Conservation (phyloP, 2,113 vertebrate genomes). For the Tetraodon nigroviridis region DNA sequence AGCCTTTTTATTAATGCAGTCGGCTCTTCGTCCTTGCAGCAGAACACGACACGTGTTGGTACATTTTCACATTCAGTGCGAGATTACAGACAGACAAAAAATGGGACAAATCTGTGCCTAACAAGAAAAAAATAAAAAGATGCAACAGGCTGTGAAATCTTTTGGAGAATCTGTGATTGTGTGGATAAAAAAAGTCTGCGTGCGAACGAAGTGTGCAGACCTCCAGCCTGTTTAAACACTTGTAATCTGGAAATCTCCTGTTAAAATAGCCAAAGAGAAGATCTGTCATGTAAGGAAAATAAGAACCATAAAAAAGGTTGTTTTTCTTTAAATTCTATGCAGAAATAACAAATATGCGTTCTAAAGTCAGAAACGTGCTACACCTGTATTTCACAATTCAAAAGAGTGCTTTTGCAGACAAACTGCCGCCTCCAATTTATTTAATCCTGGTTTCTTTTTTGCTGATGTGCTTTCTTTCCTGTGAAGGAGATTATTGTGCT, state of each 20-base stretch:
- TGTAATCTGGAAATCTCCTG: conserved; percentile 14
- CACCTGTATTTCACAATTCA: conserved; percentile 21
- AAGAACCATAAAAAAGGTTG: conserved; percentile 5
- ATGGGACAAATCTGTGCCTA: conserved; percentile 1
- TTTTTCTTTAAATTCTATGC: conserved; percentile 11
- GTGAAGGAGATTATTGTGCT: conserved; percentile 57
- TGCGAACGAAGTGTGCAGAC: conserved; percentile 3
- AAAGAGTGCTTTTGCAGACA: conserved; percentile 12
- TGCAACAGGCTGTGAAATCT: background rate
- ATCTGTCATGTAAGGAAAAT: conserved; percentile 20
- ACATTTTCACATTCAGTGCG: conserved; percentile 6
- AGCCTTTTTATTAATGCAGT: background rate
- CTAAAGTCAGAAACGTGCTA: conserved; percentile 12
- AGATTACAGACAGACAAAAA: background rate
- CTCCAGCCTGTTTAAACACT: conserved; percentile 22
- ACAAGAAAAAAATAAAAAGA: background rate
- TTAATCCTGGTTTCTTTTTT: conserved; percentile 11
- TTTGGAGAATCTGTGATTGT: background rate
- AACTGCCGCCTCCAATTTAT: background rate
- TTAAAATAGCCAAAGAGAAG: conserved; percentile 32
- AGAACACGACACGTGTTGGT: background rate
- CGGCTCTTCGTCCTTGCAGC: background rate
- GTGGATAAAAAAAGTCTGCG: conserved; percentile 1
- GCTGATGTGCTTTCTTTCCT: conserved; percentile 45
- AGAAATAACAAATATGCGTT: conserved; percentile 24